Conservation (phyloP, 2,797 vertebrate species). For the Hephaestus fuliginosus region DNA sequence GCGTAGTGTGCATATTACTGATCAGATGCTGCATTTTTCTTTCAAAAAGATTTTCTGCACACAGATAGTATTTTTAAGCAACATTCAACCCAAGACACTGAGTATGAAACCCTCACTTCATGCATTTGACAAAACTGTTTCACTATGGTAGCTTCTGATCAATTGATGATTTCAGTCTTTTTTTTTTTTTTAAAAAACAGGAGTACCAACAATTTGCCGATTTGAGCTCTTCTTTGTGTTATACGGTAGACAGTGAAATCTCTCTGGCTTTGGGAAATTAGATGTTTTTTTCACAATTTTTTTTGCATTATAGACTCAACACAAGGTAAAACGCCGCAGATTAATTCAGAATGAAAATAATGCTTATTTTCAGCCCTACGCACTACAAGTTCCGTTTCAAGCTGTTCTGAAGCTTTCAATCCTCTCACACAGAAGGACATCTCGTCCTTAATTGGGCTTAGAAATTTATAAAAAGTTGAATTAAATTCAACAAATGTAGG, state of each 20-base stretch:
- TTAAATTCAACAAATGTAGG: background rate
- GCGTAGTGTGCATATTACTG: background rate
- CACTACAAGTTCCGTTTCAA: background rate
- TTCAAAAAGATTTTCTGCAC: background rate
- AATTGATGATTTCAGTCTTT: no score
- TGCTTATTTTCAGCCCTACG: no score
- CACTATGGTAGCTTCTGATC: background rate
- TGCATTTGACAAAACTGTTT: background rate
- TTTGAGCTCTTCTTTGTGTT: background rate
- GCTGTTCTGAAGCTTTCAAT: background rate
- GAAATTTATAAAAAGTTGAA: background rate
- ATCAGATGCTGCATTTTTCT: background rate
- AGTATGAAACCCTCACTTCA: background rate
- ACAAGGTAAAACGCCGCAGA: background rate
- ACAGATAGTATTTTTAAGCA: background rate
- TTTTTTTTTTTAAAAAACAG: no score
- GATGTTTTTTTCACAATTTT: no score
- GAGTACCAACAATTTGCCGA: no score
- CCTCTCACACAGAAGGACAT: no score
- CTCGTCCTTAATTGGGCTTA: background rate
- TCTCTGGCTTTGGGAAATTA: background rate
- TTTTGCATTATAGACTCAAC: no score
- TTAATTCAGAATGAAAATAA: no score
- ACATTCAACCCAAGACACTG: background rate
- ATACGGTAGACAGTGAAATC: background rate